Base-by-base conservation (phyloP, 1,140 invertebrate species). In the Venturia canescens region DNA sequence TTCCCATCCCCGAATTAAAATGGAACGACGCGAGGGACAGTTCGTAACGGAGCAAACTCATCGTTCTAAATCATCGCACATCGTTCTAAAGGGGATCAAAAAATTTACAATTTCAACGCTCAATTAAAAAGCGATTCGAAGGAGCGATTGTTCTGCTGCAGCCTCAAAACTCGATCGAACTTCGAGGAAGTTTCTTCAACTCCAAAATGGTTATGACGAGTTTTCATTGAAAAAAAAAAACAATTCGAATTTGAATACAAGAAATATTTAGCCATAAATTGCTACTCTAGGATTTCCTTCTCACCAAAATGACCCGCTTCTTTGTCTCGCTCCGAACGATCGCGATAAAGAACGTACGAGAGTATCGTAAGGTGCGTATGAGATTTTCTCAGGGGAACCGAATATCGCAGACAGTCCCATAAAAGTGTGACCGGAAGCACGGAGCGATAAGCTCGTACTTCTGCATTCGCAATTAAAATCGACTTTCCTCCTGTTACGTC, bases 401-500 rank as follows among this genome's bases (percentile, higher is more conserved):
- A 66, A 66, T n/a, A n/a, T 66, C 60, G 5, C 1, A 27, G 23
- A 23, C 2, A 23, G 4, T 66, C 4, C 3, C 15, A 26, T 66
- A 23, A 15, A 66, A 66, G 16, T 66, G 83, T 80, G 63, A 76
- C 84, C 85, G 85, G 85, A 86, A 86, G 44, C 70, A 84, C 85
- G 84, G 83, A 81, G 69, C 72, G 78, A 78, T 83, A 80, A 81
- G 80, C 84, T 78, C 81, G 79, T 57, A 66, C 26, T 79, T 83
- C 82, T 78, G 80, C 78, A 81, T 84, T 60, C 57, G 15, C 26
- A n/a, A 21, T 44, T 21, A 29, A 67, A 15, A 66, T 29, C 3
- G 13, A 27, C 9, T 23, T 66, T 27, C 11, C 26, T 6, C 23
- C 23, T 23, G 27, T 23, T 23, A 15, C 23, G 60, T 66, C 27